Percentiles rank a stretch among this genome's conserved stretches.
Conservation (phyloP, 2,113 vertebrate genomes). For the Mormyrus iriodes region DNA sequence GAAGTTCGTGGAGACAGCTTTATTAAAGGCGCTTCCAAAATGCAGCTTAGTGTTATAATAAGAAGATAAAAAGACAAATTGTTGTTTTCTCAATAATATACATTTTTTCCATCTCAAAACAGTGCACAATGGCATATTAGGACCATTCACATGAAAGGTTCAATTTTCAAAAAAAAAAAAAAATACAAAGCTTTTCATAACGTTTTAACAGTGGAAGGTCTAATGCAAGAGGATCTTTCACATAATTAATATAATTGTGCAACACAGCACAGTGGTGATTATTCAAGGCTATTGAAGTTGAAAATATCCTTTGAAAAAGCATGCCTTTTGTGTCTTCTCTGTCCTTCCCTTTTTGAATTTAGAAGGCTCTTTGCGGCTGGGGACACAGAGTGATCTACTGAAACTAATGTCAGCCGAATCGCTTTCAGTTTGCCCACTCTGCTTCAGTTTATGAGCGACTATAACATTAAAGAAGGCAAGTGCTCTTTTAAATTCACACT, state of each 20-base stretch:
- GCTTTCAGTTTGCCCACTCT: not conserved
- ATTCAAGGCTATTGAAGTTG: slow-evolving; percentile 12
- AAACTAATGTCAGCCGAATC: slow-evolving; percentile 1
- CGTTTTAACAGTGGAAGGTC: not conserved
- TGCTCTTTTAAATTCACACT: not conserved
- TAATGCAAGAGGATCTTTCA: slow-evolving; percentile 16
- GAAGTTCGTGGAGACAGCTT: not conserved
- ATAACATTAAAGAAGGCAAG: not conserved
- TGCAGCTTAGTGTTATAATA: not conserved
- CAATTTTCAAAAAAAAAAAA: not conserved
- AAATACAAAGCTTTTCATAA: slow-evolving; percentile 2
- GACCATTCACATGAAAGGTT: slow-evolving; percentile 7
- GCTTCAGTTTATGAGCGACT: not conserved
- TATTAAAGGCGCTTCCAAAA: not conserved
- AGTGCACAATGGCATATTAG: not conserved
- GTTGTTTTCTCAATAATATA: slow-evolving; percentile 11
- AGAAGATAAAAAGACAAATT: not conserved
- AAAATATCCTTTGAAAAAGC: slow-evolving; percentile 7
- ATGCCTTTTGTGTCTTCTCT: slow-evolving; percentile 3
- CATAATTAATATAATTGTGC: slow-evolving; percentile 6
- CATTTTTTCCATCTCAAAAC: not conserved
- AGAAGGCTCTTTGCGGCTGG: not conserved
- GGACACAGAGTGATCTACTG: not conserved
- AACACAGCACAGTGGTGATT: not conserved
- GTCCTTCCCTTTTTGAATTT: slow-evolving; percentile 3